Evolutionary conservation across 2,113 vertebrate species (phyloP).

Genomic region (Poicephalus meyeri): DNA sequence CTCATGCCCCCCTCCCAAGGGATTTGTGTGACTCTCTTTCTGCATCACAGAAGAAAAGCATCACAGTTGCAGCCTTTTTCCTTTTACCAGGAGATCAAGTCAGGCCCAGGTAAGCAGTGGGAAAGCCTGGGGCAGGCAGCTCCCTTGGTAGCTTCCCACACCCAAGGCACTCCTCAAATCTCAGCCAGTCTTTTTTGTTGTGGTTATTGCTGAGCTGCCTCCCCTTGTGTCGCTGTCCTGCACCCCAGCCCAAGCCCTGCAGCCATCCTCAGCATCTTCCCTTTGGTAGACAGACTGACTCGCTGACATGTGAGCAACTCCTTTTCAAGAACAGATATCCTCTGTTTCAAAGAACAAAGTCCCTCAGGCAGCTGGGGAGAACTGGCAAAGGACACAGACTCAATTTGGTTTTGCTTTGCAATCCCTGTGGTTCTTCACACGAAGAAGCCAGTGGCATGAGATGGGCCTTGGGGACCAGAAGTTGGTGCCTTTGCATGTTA

Average conservation of each 20-base stretch:
- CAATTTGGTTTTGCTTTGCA: not conserved
- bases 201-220: slow-evolving; percentile 10
- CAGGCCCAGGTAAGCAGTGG: not conserved
- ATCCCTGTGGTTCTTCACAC: not conserved
- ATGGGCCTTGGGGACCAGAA: not conserved
- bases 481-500: not conserved
- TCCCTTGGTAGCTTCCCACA: not conserved
- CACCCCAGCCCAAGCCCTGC: not conserved
- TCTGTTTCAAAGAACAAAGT: not conserved
- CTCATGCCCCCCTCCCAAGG: not conserved
- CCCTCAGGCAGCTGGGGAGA: not conserved
- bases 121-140: not conserved
- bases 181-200: not conserved
- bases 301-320: slow-evolving; percentile 59
- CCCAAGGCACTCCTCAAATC: not conserved
- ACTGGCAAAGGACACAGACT: not conserved
- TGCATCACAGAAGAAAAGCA: not conserved
- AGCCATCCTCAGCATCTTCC: not conserved
- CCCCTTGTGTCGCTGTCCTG: not conserved
- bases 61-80: not conserved
- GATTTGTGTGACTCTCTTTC: not conserved
- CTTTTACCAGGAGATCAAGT: not conserved
- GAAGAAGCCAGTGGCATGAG: not conserved
- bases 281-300: not conserved
- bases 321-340: slow-evolving; percentile 40